phyloP scores from a whole-genome alignment of 2,113 vertebrate species.

The Engraulis encrasicolus region DNA sequence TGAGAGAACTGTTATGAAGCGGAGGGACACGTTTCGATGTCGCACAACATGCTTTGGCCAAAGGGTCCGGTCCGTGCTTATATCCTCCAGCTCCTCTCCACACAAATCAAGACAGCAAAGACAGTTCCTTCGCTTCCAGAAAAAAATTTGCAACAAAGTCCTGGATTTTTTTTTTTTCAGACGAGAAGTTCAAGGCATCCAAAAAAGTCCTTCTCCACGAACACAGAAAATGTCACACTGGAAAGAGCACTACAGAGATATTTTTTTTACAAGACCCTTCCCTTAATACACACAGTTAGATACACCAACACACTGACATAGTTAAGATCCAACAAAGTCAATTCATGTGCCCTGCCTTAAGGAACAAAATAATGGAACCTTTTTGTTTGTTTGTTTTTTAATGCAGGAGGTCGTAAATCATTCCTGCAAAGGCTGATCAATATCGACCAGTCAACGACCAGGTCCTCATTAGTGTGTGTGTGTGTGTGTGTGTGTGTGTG shows the following conservation, averaged over 20 bases:
- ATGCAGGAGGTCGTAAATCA: conserved; percentile 9
- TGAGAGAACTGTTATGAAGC: conserved; percentile 57
- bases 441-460: conserved; percentile 5
- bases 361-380: conserved; percentile 13
- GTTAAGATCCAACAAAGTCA: conserved; percentile 21
- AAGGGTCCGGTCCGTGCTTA: conserved; percentile 61
- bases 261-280: conserved; percentile 40
- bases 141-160: conserved; percentile 48
- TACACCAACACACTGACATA: conserved; percentile 52
- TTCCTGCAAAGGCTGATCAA: background rate
- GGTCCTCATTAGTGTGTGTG: conserved; percentile 27
- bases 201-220: conserved; percentile 9
- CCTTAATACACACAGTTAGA: conserved; percentile 38
- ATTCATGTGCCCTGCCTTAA: background rate
- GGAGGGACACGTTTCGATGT: conserved; percentile 68
- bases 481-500: conserved; percentile 41
- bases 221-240: conserved; percentile 47
- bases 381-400: background rate
- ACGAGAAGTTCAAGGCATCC: conserved; percentile 27
- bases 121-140: conserved; percentile 53
- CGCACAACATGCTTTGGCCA: conserved; percentile 68
- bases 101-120: conserved; percentile 65
- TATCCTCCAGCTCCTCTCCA: conserved; percentile 60
- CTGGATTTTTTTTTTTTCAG: conserved; percentile 33
- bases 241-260: conserved; percentile 39